Percentiles rank a stretch among this genome's conserved stretches.
Conservation (phyloP, 1,140 invertebrate genomes). For the Diabrotica virgifera region DNA sequence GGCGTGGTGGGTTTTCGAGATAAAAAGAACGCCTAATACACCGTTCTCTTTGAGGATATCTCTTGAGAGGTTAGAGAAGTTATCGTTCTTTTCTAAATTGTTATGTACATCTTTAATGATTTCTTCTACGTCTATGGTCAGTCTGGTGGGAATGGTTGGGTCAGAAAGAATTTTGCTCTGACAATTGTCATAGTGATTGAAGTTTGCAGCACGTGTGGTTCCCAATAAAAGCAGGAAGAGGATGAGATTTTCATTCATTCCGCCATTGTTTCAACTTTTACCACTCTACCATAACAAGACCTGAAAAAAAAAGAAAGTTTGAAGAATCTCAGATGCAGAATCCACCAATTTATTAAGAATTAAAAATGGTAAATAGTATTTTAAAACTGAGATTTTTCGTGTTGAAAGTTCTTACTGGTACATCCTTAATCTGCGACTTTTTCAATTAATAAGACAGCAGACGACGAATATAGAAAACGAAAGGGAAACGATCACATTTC, state of each 20-base stretch:
- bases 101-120: conserved; percentile 17
- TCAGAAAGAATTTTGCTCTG: conserved; percentile 32
- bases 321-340: too few species aligned
- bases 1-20: conserved; percentile 16
- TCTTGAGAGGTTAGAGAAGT: conserved; percentile 24
- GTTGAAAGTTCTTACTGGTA: too few species aligned
- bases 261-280: conserved; percentile 29
- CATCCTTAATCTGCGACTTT: too few species aligned
- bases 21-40: conserved; percentile 28
- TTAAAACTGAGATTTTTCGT: too few species aligned
- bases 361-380: too few species aligned
- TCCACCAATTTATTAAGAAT: too few species aligned
- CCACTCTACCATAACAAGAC: not conserved
- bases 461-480: too few species aligned
- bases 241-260: conserved; percentile 35
- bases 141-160: conserved; percentile 34
- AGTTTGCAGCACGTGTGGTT: conserved; percentile 13
- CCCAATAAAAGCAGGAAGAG: conserved; percentile 30
- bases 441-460: too few species aligned
- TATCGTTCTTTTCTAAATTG: conserved; percentile 17
- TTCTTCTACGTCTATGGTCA: conserved; percentile 26
- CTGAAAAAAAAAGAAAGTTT: not conserved
- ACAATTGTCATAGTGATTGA: conserved; percentile 30
- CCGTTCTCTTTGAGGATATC: conserved; percentile 20
- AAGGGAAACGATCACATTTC: too few species aligned